Base-by-base conservation (phyloP, 2,113 vertebrate genomes). In the Columba livia region DNA sequence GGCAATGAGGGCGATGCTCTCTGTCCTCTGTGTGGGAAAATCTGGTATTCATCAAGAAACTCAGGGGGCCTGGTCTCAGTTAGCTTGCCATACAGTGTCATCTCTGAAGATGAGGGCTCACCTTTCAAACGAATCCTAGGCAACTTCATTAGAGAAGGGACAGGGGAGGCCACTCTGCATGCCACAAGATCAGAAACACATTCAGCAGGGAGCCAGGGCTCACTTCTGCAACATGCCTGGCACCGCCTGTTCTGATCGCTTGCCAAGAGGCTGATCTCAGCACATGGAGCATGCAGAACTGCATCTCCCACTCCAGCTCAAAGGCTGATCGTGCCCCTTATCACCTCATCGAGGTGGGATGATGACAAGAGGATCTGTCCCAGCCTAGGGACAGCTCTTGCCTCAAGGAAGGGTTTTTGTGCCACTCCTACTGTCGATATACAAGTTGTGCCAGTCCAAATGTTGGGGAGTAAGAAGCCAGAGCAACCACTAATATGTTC, bases 281-380 rank as follows among this genome's bases (percentile, higher is more conserved):
- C 77, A 50, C 1, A 2, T 3, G 13, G 19, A 72, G 48, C 34
- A 42, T n/a, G 67, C 42, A 70, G 47, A 79, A 72, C 70, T 44
- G 23, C 0, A 0, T 40, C 12, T 7, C 40, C 44, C 42, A 21
- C 6, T 23, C 12, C 66, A 58, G 53, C 18, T 54, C 74, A 82
- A 54, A 79, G 71, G 15, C 79, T 29, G 36, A 53, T 11, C 0
- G 0, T 29, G 32, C 53, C 60, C 70, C 51, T 72, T 47, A 21
- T 34, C 1, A 1, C 25, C 28, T 50, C 67, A 15, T 0, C 21
- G 72, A 86, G 19, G 60, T n/a, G 64, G 23, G 42, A 78, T 53
- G 65, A 73, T 80, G 44, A 17, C 61, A 78, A 26, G 17, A 4
- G 18, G 36, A 9, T 34, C 40, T 38, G 17, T 53, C 29, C 32